A percentile compares a stretch with the other conserved stretches of the same genome.
Evolutionary conservation across 2,797 vertebrate species (phyloP).

Genomic region (Protonibea diacanthus): DNA sequence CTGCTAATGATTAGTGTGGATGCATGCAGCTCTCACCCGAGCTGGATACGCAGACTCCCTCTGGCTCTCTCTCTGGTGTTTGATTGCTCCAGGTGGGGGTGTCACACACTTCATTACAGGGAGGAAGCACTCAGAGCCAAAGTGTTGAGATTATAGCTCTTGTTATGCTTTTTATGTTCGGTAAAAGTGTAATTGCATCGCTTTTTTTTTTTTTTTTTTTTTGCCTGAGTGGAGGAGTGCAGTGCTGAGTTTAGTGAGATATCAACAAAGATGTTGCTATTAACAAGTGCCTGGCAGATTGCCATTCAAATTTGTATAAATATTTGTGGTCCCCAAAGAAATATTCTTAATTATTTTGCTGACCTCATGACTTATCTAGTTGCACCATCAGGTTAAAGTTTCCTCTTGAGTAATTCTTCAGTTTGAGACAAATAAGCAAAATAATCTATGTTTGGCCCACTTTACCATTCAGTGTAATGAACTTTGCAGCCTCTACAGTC

Average conservation of each 20-base stretch:
- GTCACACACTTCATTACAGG: conserved; percentile 47
- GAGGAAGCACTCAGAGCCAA: conserved; percentile 19
- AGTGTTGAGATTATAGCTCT: neutral
- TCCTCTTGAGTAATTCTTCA: neutral
- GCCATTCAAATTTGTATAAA: neutral
- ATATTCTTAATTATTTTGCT: neutral
- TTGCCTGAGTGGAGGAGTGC: neutral
- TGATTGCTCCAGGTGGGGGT: conserved; percentile 51
- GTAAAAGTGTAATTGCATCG: conserved; percentile 18
- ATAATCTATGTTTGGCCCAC: too few species aligned
- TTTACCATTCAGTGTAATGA: neutral
- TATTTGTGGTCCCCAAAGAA: neutral
- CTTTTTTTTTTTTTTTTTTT: too few species aligned
- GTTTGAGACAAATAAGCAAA: neutral
- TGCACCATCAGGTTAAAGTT: neutral
- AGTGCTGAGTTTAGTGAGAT: neutral
- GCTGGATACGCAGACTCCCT: conserved; percentile 25
- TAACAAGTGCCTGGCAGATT: neutral
- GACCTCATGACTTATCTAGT: neutral
- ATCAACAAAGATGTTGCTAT: neutral
- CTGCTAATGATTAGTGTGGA: conserved; percentile 58
- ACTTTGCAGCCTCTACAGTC: neutral
- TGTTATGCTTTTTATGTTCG: conserved; percentile 16
- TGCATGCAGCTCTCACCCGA: conserved; percentile 35
- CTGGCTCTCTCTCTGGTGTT: conserved; percentile 28